Evolutionary conservation across 1,140 invertebrate genomes (phyloP).

Genomic region (Drusus annulatus): DNA sequence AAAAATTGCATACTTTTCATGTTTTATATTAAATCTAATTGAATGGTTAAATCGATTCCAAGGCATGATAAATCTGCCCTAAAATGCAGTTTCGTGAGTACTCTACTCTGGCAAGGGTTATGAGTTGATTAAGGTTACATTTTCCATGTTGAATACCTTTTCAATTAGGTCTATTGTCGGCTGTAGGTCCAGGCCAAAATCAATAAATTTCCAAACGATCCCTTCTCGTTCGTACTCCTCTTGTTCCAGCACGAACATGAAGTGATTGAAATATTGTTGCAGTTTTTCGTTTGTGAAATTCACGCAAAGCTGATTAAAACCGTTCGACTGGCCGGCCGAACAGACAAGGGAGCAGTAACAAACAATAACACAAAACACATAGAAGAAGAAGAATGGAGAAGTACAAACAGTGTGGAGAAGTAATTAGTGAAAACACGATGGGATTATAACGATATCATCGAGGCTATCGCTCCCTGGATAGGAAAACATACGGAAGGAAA

Average conservation of each 20-base stretch:
- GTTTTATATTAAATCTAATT: neutral
- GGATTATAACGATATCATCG: slow-evolving; percentile 5
- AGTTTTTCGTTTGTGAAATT: slow-evolving; percentile 98
- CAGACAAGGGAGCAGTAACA: slow-evolving; percentile 64
- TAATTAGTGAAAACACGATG: slow-evolving; percentile 40
- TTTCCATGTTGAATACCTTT: slow-evolving; percentile 79
- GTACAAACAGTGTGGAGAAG: slow-evolving; percentile 27
- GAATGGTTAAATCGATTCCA: slow-evolving; percentile 20
- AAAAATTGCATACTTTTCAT: slow-evolving; percentile 1
- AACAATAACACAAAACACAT: slow-evolving; percentile 62
- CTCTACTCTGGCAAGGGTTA: slow-evolving; percentile 26
- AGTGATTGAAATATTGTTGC: slow-evolving; percentile 97
- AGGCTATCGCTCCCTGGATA: neutral
- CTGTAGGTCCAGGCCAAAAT: slow-evolving; percentile 95
- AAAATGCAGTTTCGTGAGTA: slow-evolving; percentile 4
- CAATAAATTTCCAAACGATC: slow-evolving; percentile 93
- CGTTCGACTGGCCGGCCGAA: slow-evolving; percentile 81
- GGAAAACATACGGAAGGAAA: slow-evolving; percentile 24
- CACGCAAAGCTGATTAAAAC: slow-evolving; percentile 97
- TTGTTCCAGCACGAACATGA: slow-evolving; percentile 97
- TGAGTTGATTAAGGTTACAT: slow-evolving; percentile 12
- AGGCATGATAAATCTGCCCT: slow-evolving; percentile 29
- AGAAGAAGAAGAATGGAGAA: slow-evolving; percentile 30
- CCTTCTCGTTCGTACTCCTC: slow-evolving; percentile 95
- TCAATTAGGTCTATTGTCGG: slow-evolving; percentile 94